Conservation (phyloP, 2,113 vertebrate genomes). For the Psammodynastes pulverulentus region DNA sequence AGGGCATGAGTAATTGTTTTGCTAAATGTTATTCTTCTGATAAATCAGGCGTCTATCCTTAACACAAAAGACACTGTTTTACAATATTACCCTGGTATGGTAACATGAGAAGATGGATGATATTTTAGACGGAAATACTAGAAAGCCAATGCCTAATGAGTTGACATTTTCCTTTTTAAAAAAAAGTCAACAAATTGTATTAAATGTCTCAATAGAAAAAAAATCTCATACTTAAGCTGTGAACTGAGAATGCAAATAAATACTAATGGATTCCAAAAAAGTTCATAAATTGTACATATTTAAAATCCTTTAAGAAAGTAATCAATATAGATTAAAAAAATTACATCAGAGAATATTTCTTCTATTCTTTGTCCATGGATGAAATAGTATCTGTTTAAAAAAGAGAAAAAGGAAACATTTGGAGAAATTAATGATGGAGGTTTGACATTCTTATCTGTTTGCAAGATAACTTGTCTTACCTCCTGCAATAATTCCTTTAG, state of each 20-base stretch:
- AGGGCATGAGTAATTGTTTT: slow-evolving; percentile 11
- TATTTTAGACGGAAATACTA: slow-evolving; percentile 65
- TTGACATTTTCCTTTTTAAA: slow-evolving; percentile 46
- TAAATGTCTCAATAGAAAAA: slow-evolving; percentile 49
- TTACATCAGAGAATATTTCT: background rate
- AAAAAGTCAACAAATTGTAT: slow-evolving; percentile 51
- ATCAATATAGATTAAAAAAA: background rate
- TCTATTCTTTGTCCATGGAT: background rate
- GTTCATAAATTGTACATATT: background rate
- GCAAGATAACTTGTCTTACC: background rate
- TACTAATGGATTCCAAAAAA: background rate
- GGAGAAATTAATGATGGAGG: background rate
- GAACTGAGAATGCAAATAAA: background rate
- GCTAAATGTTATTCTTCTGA: background rate
- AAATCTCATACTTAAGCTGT: slow-evolving; percentile 42
- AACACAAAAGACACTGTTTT: slow-evolving; percentile 35
- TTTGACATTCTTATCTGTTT: background rate
- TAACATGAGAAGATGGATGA: slow-evolving; percentile 63
- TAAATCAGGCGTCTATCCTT: slow-evolving; percentile 17
- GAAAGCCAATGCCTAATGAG: slow-evolving; percentile 62
- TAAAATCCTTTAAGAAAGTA: background rate
- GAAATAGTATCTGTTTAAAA: background rate
- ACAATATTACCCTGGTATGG: slow-evolving; percentile 49
- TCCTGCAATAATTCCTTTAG: background rate
- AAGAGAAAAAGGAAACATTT: background rate